Evolutionary conservation across 2,113 vertebrate species (phyloP).

Genomic region (Larimichthys crocea): DNA sequence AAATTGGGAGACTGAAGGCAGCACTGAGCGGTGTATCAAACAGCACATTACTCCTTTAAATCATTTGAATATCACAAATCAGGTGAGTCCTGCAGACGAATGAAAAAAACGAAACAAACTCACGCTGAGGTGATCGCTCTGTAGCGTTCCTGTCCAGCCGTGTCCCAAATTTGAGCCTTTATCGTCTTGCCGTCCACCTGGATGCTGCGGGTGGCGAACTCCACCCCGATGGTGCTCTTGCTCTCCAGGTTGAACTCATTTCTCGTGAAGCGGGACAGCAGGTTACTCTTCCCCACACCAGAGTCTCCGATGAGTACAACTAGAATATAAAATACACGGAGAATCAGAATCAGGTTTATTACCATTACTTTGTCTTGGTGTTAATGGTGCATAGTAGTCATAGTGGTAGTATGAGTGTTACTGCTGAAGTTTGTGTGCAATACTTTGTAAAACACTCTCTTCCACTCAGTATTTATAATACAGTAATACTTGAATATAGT

Average conservation of each 20-base stretch:
- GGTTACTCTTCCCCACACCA: conserved; percentile 97
- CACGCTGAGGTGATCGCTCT: conserved; percentile 98
- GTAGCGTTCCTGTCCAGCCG: conserved; percentile 96
- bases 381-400: too few species aligned
- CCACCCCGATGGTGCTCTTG: conserved; percentile 98
- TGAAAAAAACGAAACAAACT: conserved; percentile 65
- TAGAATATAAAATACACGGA: conserved; percentile 64
- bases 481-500: too few species aligned
- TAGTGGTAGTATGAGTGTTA: too few species aligned
- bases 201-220: conserved; percentile 97
- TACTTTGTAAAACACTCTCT: too few species aligned
- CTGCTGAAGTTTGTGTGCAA: too few species aligned
- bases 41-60: background rate
- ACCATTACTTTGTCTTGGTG: too few species aligned
- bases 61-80: background rate
- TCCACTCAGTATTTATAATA: too few species aligned
- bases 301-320: conserved; percentile 98
- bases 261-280: conserved; percentile 96
- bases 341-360: background rate
- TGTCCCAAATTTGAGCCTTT: conserved; percentile 98
- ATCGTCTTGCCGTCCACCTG: conserved; percentile 98
- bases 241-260: conserved; percentile 99
- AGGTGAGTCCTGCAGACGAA: background rate
- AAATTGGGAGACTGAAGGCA: too few species aligned
- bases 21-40: too few species aligned